Conservation (phyloP, 2,113 vertebrate genomes). For the Carettochelys insculpta region DNA sequence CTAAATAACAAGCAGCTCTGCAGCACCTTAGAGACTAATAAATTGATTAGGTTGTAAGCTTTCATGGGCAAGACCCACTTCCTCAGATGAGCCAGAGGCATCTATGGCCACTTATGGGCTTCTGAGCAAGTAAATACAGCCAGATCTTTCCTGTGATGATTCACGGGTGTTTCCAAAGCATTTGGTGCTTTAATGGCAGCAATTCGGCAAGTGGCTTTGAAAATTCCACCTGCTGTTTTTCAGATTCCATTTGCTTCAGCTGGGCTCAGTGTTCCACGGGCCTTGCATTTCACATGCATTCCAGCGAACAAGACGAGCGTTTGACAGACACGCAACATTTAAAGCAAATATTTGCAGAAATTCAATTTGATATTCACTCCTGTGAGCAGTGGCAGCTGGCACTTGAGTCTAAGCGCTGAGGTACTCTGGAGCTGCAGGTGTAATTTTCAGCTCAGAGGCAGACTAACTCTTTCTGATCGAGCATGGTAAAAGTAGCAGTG, state of each 20-base stretch:
- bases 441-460: background rate
- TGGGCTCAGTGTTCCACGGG: background rate
- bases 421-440: background rate
- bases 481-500: background rate
- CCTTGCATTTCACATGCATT: background rate
- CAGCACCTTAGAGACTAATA: too few species aligned
- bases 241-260: background rate
- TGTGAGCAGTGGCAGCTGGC: background rate
- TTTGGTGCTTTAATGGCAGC: too few species aligned
- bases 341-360: conserved; percentile 1
- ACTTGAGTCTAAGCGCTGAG: background rate
- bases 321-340: background rate
- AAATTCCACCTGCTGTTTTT: background rate
- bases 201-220: background rate
- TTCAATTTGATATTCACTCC: background rate
- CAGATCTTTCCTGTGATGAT: background rate
- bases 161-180: background rate
- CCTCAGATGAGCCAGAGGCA: too few species aligned
- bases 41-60: too few species aligned
- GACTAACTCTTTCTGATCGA: background rate
- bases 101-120: background rate
- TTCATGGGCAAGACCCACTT: too few species aligned
- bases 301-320: background rate
- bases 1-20: too few species aligned
- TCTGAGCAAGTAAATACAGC: background rate